Evolutionary conservation across 1,140 invertebrate genomes (phyloP).

Genomic region (Brachionus rotundiformis): DNA sequence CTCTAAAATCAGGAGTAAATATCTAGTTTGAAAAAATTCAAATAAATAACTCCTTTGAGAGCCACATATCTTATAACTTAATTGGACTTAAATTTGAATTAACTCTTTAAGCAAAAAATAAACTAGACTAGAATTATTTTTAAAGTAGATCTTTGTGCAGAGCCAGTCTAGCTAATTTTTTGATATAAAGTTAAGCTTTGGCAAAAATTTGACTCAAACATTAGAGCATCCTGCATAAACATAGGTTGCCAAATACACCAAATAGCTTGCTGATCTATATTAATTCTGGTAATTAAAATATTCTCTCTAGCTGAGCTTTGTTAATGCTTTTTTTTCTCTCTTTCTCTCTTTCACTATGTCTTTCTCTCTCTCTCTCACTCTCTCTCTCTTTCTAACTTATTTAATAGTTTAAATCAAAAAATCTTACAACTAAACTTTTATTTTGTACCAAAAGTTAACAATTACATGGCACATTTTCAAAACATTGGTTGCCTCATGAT

Average conservation of each 20-base stretch:
- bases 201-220: neutral
- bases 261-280: constrained; percentile 7
- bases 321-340: neutral
- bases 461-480: neutral
- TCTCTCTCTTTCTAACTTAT: neutral
- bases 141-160: too few relatives aligned
- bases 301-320: neutral
- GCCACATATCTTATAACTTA: too few relatives aligned
- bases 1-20: too few relatives aligned
- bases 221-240: neutral
- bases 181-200: neutral
- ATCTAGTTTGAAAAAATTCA: too few relatives aligned
- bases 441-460: neutral
- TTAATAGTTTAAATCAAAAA: too few relatives aligned
- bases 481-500: neutral
- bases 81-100: too few relatives aligned
- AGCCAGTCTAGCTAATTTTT: neutral
- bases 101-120: neutral
- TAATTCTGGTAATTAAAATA: constrained; percentile 12
- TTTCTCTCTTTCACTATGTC: neutral
- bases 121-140: neutral
- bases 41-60: too few relatives aligned
- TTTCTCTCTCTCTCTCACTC: neutral
- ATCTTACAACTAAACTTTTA: neutral
- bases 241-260: neutral